Evolutionary conservation across 2,888 invertebrate genomes (phyloP).

Genomic region (Poecilobothrus nobilitatus): DNA sequence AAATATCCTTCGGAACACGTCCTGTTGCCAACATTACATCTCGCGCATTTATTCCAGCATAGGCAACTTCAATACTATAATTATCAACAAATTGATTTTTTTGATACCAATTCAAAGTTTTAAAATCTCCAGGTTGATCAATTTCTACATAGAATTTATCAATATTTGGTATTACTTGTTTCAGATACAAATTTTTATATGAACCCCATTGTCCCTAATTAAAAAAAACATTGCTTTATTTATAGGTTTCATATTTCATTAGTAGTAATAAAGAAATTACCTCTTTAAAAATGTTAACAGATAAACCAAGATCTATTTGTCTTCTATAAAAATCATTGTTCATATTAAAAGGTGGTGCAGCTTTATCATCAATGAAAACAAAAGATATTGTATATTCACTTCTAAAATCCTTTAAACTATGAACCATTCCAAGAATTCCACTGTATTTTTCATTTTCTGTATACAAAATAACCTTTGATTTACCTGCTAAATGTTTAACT

Average conservation of each 20-base stretch:
- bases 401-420: conserved; percentile 72
- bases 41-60: conserved; percentile 77
- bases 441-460: conserved; percentile 56
- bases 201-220: conserved; percentile 50
- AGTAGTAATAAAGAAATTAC: conserved; percentile 21
- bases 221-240: not conserved
- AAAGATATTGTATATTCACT: conserved; percentile 54
- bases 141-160: conserved; percentile 68
- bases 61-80: conserved; percentile 44
- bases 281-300: conserved; percentile 62
- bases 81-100: conserved; percentile 51
- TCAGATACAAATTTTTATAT: conserved; percentile 64
- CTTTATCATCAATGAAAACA: conserved; percentile 52
- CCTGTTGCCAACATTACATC: conserved; percentile 88
- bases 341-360: conserved; percentile 56
- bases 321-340: conserved; percentile 55
- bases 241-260: not conserved
- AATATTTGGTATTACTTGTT: conserved; percentile 28
- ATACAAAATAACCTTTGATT: conserved; percentile 48
- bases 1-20: conserved; percentile 69
- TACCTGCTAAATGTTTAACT: conserved; percentile 21
- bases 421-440: conserved; percentile 75
- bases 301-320: conserved; percentile 62
- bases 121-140: conserved; percentile 68
- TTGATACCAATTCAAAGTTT: conserved; percentile 69